Evolutionary conservation across 2,797 vertebrate genomes (phyloP).

Genomic region (Sardinella longiceps): DNA sequence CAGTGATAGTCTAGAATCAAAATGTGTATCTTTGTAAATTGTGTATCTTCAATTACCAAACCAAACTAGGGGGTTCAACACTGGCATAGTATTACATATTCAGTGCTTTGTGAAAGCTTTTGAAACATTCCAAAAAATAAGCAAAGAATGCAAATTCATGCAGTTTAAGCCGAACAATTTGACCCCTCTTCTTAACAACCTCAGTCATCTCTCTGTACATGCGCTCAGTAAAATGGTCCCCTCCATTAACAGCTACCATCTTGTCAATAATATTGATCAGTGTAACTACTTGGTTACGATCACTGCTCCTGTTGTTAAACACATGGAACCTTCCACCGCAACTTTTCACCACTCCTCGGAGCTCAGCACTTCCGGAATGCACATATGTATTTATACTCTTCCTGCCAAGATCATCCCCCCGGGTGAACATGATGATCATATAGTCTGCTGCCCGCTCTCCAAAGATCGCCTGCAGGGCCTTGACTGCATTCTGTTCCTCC

Average conservation of each 20-base stretch:
- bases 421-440: slow-evolving; percentile 12
- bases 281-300: background rate
- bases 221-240: background rate
- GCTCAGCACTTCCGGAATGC: background rate
- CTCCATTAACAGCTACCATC: background rate
- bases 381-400: background rate
- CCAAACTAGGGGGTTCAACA: too few relatives aligned
- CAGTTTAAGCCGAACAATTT: too few relatives aligned
- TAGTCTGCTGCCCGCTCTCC: background rate
- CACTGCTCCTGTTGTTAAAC: background rate
- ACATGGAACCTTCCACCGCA: background rate
- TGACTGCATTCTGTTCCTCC: too few relatives aligned
- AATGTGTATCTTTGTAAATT: too few relatives aligned
- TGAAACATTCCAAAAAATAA: too few relatives aligned
- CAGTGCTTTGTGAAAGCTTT: too few relatives aligned
- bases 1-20: too few relatives aligned
- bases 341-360: background rate
- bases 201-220: background rate
- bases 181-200: too few relatives aligned
- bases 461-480: background rate
- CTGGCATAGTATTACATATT: too few relatives aligned
- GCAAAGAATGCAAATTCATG: too few relatives aligned
- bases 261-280: slow-evolving; percentile 11
- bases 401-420: background rate
- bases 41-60: too few relatives aligned